Evolutionary conservation across 2,797 vertebrate genomes (phyloP).

Genomic region (Gymnopithys bicolor): DNA sequence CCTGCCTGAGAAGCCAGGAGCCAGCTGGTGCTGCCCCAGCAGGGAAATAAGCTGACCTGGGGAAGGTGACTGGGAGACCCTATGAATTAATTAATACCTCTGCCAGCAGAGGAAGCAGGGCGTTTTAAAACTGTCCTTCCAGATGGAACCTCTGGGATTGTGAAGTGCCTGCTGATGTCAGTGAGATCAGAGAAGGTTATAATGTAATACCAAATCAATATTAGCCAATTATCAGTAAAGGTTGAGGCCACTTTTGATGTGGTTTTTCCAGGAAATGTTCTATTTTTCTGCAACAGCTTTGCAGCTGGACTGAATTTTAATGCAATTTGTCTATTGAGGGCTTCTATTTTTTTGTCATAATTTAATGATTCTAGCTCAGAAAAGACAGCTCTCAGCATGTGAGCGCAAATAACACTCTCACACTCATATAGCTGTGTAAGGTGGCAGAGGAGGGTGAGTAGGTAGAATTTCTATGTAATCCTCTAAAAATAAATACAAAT

Average conservation of each 20-base stretch:
- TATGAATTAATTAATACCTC: constrained; percentile 46
- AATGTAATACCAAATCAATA: constrained; percentile 61
- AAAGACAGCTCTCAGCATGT: background rate
- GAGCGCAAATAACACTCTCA: background rate
- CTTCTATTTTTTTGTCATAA: background rate
- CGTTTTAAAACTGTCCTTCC: constrained; percentile 30
- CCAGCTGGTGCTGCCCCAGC: constrained; percentile 35
- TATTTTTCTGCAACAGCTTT: constrained; percentile 34
- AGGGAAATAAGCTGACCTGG: constrained; percentile 36
- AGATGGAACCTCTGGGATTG: constrained; percentile 30
- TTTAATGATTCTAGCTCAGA: background rate
- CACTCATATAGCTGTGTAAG: background rate
- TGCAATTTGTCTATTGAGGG: background rate
- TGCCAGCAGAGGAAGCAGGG: constrained; percentile 10
- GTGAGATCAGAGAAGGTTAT: constrained; percentile 36
- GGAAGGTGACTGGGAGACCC: constrained; percentile 28
- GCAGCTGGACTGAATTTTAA: constrained; percentile 29
- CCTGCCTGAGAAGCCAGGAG: background rate
- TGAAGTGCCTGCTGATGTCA: constrained; percentile 34
- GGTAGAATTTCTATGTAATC: background rate
- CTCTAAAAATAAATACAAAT: constrained; percentile 14
- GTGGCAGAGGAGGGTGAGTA: background rate
- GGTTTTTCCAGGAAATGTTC: constrained; percentile 21
- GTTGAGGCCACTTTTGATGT: constrained; percentile 35
- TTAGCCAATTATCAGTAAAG: constrained; percentile 59